phyloP scores from a whole-genome alignment of 2,888 invertebrate genomes.

The Tachina lurida region DNA sequence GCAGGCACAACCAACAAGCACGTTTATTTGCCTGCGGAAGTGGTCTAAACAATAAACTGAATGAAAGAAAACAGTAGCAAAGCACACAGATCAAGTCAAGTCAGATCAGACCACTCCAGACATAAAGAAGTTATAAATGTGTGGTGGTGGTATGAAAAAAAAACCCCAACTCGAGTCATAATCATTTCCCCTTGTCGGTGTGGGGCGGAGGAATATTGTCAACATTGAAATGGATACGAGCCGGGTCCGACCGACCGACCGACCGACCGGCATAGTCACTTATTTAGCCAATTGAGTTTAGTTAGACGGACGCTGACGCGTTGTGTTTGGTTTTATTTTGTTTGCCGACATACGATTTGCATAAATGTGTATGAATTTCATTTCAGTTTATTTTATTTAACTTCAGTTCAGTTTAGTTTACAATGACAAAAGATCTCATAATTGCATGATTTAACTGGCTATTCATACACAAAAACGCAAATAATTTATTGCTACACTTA shows the following conservation, averaged over 20 bases:
- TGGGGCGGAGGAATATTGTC: constrained; percentile 50
- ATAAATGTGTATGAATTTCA: constrained; percentile 66
- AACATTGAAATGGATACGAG: constrained; percentile 44
- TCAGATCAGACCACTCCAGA: constrained; percentile 36
- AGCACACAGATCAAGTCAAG: constrained; percentile 31
- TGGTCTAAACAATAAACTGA: constrained; percentile 63
- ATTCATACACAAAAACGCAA: constrained; percentile 74
- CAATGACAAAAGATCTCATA: constrained; percentile 80
- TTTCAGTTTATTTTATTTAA: constrained; percentile 55
- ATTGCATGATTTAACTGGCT: constrained; percentile 81
- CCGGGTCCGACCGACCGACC: neutral
- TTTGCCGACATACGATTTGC: constrained; percentile 69
- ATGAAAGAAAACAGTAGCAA: constrained; percentile 46
- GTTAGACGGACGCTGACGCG: constrained; percentile 52
- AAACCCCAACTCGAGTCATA: constrained; percentile 59
- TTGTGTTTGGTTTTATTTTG: constrained; percentile 50
- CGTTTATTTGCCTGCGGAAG: constrained; percentile 70
- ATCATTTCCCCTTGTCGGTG: constrained; percentile 9
- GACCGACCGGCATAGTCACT: constrained; percentile 38
- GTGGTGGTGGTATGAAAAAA: constrained; percentile 23
- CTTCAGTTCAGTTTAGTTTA: constrained; percentile 59
- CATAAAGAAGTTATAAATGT: constrained; percentile 66
- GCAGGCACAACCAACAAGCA: constrained; percentile 41
- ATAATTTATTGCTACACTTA: constrained; percentile 49
- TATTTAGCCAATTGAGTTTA: constrained; percentile 58